phyloP scores from a whole-genome alignment of 2,113 vertebrate species.

The Tachysurus vachellii region DNA sequence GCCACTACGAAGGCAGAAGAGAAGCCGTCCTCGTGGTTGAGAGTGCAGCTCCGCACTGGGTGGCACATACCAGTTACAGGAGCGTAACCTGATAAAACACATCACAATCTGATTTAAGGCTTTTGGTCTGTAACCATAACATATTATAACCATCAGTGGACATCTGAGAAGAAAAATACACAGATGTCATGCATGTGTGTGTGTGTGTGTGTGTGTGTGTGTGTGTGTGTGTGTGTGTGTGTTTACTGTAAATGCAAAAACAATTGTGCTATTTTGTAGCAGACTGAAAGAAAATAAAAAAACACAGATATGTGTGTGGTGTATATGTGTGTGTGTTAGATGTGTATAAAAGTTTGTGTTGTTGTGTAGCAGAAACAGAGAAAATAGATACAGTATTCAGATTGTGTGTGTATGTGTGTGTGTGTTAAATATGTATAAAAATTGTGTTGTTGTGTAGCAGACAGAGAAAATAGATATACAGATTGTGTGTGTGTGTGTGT shows the following conservation, averaged over 20 bases:
- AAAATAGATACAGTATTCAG: no score
- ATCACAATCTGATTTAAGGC: slow-evolving; percentile 3
- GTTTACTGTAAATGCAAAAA: no score
- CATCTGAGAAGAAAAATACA: neutral
- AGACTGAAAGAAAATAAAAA: neutral
- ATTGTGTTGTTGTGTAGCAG: no score
- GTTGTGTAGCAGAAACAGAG: no score
- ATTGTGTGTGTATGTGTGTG: no score
- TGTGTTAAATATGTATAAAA: no score
- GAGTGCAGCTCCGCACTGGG: slow-evolving; percentile 88
- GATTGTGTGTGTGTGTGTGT: no score
- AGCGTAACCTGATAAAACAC: slow-evolving; percentile 80
- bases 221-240: no score
- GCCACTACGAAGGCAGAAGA: slow-evolving; percentile 93
- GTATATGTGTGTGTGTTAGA: neutral
- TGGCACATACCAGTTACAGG: slow-evolving; percentile 96
- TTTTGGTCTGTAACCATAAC: neutral
- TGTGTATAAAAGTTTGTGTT: no score
- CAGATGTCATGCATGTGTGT: slow-evolving; percentile 3
- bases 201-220: neutral
- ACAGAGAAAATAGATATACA: no score
- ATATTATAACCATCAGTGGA: neutral
- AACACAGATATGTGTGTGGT: no score
- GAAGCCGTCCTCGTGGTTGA: slow-evolving; percentile 92
- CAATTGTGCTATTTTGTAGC: neutral